Evolutionary conservation across 2,888 invertebrate species (phyloP).

Genomic region (Coenonympha arcania): DNA sequence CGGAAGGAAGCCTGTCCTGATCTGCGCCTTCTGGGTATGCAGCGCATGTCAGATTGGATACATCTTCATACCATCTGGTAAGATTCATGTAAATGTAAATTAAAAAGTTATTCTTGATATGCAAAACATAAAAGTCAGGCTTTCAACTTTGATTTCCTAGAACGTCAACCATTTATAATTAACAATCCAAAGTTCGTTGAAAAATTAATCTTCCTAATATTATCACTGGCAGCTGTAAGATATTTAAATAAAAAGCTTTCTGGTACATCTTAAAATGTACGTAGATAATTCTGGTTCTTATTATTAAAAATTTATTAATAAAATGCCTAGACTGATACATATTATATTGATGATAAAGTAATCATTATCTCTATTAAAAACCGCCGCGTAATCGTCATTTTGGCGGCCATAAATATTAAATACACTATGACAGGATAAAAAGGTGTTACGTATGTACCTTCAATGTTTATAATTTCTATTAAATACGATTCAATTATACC

Average conservation of each 20-base stretch:
- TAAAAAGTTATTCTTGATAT: not conserved
- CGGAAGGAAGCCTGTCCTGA: conserved; percentile 47
- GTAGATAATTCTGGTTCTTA: not conserved
- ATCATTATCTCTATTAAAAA: not conserved
- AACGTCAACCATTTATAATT: too few relatives aligned
- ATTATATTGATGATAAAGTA: not conserved
- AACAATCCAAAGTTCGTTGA: too few relatives aligned
- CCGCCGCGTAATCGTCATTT: not conserved
- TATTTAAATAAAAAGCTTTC: not conserved
- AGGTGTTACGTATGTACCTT: not conserved
- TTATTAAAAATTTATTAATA: not conserved
- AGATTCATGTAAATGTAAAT: conserved; percentile 31
- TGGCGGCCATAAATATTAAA: not conserved
- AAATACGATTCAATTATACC: not conserved
- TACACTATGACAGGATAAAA: not conserved
- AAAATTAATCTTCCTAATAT: not conserved
- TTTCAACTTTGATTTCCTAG: too few relatives aligned
- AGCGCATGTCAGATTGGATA: conserved; percentile 28
- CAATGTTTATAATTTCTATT: not conserved
- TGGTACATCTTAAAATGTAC: not conserved
- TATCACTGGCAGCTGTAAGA: not conserved
- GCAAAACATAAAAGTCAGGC: too few relatives aligned
- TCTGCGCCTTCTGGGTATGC: conserved; percentile 28
- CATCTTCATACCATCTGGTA: conserved; percentile 27
- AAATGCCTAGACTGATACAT: not conserved